Evolutionary conservation across 2,797 vertebrate genomes (phyloP), one percentile per base, ranked within the genome.

Genomic region (Acropternis orthonyx): DNA sequence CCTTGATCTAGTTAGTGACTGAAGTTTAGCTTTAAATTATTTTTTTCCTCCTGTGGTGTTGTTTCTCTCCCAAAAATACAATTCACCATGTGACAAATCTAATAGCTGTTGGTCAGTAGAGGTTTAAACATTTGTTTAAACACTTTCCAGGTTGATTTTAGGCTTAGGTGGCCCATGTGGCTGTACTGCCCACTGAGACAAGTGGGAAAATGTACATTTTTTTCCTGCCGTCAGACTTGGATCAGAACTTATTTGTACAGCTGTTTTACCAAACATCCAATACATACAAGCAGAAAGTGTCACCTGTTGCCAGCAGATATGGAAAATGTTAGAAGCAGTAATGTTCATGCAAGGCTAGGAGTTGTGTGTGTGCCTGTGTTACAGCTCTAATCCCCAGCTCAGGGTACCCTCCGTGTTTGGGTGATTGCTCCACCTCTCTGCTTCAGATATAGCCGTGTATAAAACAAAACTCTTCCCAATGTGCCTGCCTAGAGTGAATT

Each of bases 11-110:
- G 93, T 82, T 79, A 84, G 36, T 72, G 59, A 48, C 41, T 63
- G 52, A 87, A 89, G n/a, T 74, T 87, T 81, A 93, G n/a, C 43
- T 90, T 88, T 32, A 83, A 83, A 85, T 81, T 18, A 6, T 67
- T n/a, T 66, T 4, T 77, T 93, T 66, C 30, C 62, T 66, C 11
- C 36, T 83, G 75, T 69, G 43, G 32, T 89, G 32, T 68, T 82
- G 44, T 55, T 95, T 91, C 28, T 73, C 7, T 56, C 30, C 36
- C n/a, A 12, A 80, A 93, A 92, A 94, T 51, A 22, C 36, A 85
- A 39, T 44, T 85, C 66, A 22, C 51, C 18, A 20, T 43, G 51
- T 66, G 30, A 61, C 9, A 39, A 52, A 51, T 66, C 19, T 67
- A 17, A 52, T 66, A 74, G 13, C 13, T 63, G 2, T 49, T 74